Percentiles rank a stretch among this genome's conserved stretches.
phyloP scores from a whole-genome alignment of 2,888 invertebrate species.

The Drosophila ustulata region DNA sequence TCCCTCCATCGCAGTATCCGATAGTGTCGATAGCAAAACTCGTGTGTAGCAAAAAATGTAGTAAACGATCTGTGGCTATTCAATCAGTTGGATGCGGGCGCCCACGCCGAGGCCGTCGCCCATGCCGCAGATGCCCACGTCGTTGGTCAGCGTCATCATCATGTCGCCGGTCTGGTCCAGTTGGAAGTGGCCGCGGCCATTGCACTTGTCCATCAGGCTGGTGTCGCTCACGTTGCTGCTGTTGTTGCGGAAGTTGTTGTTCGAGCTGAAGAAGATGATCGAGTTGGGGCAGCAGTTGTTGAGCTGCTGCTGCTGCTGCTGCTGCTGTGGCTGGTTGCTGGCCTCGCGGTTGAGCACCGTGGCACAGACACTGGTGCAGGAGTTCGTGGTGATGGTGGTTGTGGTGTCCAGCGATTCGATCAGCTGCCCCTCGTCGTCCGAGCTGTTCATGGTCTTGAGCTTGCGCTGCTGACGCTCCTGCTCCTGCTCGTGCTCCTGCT shows the following conservation, averaged over 20 bases:
- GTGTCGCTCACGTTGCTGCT: constrained; percentile 19
- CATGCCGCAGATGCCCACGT: constrained; percentile 48
- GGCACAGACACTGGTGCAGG: constrained; percentile 59
- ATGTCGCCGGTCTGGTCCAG: constrained; percentile 30
- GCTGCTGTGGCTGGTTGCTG: constrained; percentile 14
- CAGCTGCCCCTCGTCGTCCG: constrained; percentile 68
- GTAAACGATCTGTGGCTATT: constrained; percentile 37
- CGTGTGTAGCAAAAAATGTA: background rate
- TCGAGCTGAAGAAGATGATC: constrained; percentile 47
- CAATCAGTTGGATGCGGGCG: constrained; percentile 41
- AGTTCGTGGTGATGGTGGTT: constrained; percentile 64
- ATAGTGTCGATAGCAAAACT: constrained; percentile 1
- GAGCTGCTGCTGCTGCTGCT: constrained; percentile 6
- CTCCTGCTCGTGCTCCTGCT: constrained; percentile 21
- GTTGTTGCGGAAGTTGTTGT: constrained; percentile 12
- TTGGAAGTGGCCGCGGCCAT: constrained; percentile 24
- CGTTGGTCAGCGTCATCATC: constrained; percentile 26
- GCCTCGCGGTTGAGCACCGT: constrained; percentile 50
- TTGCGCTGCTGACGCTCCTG: constrained; percentile 17
- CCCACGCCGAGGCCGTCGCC: constrained; percentile 55
- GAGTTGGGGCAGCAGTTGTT: constrained; percentile 36
- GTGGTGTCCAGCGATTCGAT: constrained; percentile 71
- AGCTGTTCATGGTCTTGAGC: background rate
- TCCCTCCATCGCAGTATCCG: background rate
- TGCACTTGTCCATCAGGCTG: constrained; percentile 26